Conservation (phyloP, 2,888 invertebrate species). For the Cetonia aurata region DNA sequence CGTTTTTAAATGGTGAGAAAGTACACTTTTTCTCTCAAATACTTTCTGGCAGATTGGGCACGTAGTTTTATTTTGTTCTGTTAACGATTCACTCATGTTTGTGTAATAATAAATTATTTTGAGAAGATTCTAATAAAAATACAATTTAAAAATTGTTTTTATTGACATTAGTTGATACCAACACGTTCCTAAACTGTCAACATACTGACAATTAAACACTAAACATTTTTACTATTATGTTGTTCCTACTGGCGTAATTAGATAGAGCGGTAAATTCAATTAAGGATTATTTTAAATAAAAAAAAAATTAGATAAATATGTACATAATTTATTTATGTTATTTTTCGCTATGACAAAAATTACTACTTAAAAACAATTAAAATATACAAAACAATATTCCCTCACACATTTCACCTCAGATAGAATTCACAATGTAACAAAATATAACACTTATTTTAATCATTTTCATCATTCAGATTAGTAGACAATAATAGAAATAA, state of each 20-base stretch:
- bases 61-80: slow-evolving; percentile 1
- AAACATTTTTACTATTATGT: too few relatives aligned
- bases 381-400: background rate
- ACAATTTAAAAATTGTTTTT: background rate
- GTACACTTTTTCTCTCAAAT: slow-evolving; percentile 43
- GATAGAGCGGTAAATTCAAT: too few relatives aligned
- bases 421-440: slow-evolving; percentile 9
- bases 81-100: slow-evolving; percentile 17
- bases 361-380: background rate
- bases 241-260: too few relatives aligned
- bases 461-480: background rate
- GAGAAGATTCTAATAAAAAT: background rate
- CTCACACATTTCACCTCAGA: background rate
- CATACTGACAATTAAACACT: too few relatives aligned
- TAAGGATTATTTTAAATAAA: too few relatives aligned
- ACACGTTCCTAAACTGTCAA: too few relatives aligned
- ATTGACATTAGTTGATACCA: background rate
- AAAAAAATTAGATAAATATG: too few relatives aligned
- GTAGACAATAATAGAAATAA: slow-evolving; percentile 1
- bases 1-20: slow-evolving; percentile 42
- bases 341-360: background rate
- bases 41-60: slow-evolving; percentile 43
- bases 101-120: background rate
- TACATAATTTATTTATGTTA: too few relatives aligned
- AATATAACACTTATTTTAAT: slow-evolving; percentile 12